Evolutionary conservation across 2,797 vertebrate genomes (phyloP), one percentile per base, ranked within the genome.

Genomic region (Sebastes steindachneri): DNA sequence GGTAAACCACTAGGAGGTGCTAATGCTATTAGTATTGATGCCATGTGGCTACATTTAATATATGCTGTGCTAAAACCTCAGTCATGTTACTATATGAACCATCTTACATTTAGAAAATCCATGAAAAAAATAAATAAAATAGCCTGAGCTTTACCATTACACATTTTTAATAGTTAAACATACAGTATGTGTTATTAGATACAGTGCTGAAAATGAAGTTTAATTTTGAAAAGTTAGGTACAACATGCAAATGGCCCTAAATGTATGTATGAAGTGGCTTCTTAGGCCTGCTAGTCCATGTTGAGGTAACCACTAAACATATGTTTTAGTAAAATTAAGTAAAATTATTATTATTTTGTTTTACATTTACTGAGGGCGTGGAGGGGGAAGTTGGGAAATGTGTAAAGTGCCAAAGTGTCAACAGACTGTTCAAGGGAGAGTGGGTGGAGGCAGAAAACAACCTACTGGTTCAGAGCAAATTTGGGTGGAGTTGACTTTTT

Each of bases 401-500:
- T 37, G 35, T 41, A 0, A 41, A 41, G 25, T 23, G 31, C 19
- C 2, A 2, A 31, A 57, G 15, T 25, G 33, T 19, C 7, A 19
- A 6, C 58, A 17, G 26, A 53, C 35, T 58, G 25, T 35, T 67
- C 11, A 68, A 9, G 2, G 0, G 19, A 35, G 55, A 45, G 2
- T 51, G 72, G 62, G 29, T n/a, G 37, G 64, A 64, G 31, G 12
- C 45, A 21, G 29, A 33, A 23, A 41, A 25, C 3, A 64, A 4
- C 37, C 37, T 31, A 57, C 29, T 15, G 3, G 19, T 51, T 82
- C 2, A 12, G 33, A 58, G 57, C 23, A 54, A 35, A 21, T n/a
- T 23, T 77, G 68, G 74, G 86, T 45, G 78, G 57, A 55, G 72
- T 25, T 14, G 6, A 41, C 21, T 21, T 9, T 15, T 35, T 35